Conservation (phyloP, 2,888 invertebrate species). For the Exephanes ischioxanthus region DNA sequence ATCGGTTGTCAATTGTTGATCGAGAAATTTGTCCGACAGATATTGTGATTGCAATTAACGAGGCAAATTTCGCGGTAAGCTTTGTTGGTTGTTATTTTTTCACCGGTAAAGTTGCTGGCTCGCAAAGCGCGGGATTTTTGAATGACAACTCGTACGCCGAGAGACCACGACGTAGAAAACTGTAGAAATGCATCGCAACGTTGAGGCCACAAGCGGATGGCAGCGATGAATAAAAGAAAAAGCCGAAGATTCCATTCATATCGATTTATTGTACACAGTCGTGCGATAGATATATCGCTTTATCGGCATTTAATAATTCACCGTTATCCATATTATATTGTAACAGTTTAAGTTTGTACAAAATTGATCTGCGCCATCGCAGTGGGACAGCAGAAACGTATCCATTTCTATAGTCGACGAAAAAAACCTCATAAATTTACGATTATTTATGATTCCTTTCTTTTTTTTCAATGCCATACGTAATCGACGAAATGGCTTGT, state of each 20-base stretch:
- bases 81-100: too few species aligned
- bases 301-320: conserved; percentile 67
- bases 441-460: conserved; percentile 35
- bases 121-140: too few species aligned
- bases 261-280: conserved; percentile 77
- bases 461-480: neutral
- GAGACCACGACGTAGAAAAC: too few species aligned
- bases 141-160: too few species aligned
- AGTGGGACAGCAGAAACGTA: conserved; percentile 66
- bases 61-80: too few species aligned
- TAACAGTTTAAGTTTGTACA: conserved; percentile 76
- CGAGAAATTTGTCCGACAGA: too few species aligned
- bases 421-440: conserved; percentile 35
- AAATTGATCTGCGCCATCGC: conserved; percentile 74
- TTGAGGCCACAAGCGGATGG: too few species aligned
- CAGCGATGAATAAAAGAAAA: neutral
- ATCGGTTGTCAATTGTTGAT: neutral
- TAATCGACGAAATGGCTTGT: conserved; percentile 12
- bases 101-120: too few species aligned
- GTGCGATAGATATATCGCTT: conserved; percentile 73
- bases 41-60: neutral
- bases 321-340: conserved; percentile 32
- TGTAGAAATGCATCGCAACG: too few species aligned
- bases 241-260: conserved; percentile 55
- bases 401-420: conserved; percentile 23